These are phyloP conservation scores for Hesperophylax magnus DNA, from an alignment of 1,140 invertebrate species.

Conservation along the genomic window DNA sequence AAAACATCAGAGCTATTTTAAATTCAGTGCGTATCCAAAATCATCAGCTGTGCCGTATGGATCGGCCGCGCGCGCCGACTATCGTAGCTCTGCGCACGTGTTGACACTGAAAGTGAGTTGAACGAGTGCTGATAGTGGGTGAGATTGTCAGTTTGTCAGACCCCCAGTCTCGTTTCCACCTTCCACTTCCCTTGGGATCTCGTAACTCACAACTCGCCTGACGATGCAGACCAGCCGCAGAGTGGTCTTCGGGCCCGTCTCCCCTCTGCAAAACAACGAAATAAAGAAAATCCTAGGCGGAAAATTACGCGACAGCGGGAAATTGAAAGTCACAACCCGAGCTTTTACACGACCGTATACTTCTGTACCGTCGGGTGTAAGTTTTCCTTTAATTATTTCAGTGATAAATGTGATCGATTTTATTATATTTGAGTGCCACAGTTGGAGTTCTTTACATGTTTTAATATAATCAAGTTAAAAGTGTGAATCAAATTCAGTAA, in stretches of 20 bases:
- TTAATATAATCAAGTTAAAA: not conserved
- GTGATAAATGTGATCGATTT: conserved; percentile 12
- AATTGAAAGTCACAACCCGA: not conserved
- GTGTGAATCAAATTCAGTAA: conserved; percentile 5
- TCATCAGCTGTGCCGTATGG: conserved; percentile 41
- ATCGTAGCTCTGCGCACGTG: conserved; percentile 27
- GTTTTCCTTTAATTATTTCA: conserved; percentile 4
- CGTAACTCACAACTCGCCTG: not conserved
- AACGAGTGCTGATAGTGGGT: not conserved
- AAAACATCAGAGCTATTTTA: conserved; percentile 24
- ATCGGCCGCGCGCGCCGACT: conserved; percentile 42
- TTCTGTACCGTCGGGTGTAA: conserved; percentile 12
- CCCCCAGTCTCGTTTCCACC: not conserved
- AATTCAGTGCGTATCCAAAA: conserved; percentile 17
- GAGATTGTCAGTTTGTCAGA: not conserved
- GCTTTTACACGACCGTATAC: conserved; percentile 1
- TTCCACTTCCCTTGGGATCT: not conserved
- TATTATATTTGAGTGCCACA: not conserved
- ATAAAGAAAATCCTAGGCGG: conserved; percentile 18
- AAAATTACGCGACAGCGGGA: conserved; percentile 26
- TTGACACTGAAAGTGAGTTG: not conserved
- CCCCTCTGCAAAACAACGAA: conserved; percentile 2
- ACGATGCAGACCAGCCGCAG: conserved; percentile 26
- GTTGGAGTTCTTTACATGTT: not conserved
- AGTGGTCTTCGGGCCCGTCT: conserved; percentile 18